These are phyloP conservation scores for Samia ricini DNA, from an alignment of 1,140 invertebrate genomes.

Conservation along the genomic window DNA sequence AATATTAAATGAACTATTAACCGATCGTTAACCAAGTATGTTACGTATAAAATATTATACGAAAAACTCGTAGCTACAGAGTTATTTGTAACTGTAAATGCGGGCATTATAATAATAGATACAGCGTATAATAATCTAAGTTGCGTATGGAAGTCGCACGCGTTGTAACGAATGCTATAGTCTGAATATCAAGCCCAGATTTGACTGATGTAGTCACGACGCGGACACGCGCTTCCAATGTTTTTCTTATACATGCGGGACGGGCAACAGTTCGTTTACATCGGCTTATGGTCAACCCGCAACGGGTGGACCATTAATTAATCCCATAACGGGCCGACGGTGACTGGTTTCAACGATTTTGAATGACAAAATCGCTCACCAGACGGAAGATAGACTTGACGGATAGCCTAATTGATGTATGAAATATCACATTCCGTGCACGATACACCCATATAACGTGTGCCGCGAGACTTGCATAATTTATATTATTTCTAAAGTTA, in stretches of 20 bases:
- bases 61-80: conserved; percentile 6
- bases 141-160: conserved; percentile 26
- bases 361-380: conserved; percentile 56
- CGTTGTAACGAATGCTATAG: conserved; percentile 45
- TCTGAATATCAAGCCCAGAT: conserved; percentile 48
- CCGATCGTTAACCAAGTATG: conserved; percentile 8
- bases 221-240: conserved; percentile 39
- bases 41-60: background rate
- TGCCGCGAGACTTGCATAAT: background rate
- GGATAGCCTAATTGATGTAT: conserved; percentile 50
- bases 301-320: conserved; percentile 43
- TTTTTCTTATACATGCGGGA: conserved; percentile 36
- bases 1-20: conserved; percentile 7
- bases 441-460: conserved; percentile 1
- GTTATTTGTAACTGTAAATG: conserved; percentile 8
- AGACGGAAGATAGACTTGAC: conserved; percentile 38
- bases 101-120: conserved; percentile 27
- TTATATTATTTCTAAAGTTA: background rate
- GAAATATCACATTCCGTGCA: conserved; percentile 42
- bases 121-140: conserved; percentile 30
- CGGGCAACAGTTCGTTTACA: conserved; percentile 35
- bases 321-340: conserved; percentile 38
- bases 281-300: conserved; percentile 37
- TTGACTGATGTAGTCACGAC: conserved; percentile 58
- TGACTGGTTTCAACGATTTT: conserved; percentile 45